phyloP scores from a whole-genome alignment of 2,113 vertebrate genomes.

The Bothrops jararaca region DNA sequence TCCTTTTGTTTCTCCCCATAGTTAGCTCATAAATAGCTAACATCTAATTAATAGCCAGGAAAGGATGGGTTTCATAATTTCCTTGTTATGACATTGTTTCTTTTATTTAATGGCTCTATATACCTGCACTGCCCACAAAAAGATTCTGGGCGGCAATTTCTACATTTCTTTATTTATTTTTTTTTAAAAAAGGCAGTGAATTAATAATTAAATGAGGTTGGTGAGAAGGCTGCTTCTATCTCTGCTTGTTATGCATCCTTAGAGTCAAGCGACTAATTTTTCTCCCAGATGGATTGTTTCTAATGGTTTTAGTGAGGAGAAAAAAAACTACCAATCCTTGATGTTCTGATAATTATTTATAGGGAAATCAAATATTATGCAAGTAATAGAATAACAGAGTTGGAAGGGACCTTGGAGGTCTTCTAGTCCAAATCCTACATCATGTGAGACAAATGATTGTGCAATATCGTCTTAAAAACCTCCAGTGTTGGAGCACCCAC shows the following conservation, averaged over 20 bases:
- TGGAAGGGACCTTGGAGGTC: no score
- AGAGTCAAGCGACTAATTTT: not conserved
- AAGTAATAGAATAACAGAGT: no score
- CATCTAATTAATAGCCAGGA: not conserved
- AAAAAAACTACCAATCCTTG: not conserved
- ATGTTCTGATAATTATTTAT: not conserved
- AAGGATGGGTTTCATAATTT: not conserved
- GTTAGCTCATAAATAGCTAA: not conserved
- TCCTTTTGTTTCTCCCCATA: not conserved
- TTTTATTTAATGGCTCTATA: not conserved
- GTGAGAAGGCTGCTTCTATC: not conserved
- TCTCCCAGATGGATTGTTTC: not conserved
- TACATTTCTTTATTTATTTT: no score
- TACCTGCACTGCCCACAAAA: not conserved
- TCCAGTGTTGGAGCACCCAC: no score
- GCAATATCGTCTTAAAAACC: no score
- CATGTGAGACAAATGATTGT: no score
- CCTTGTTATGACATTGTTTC: no score
- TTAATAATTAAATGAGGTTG: not conserved
- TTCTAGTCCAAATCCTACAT: no score
- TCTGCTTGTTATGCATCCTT: not conserved
- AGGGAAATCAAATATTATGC: not conserved
- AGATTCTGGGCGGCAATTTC: not conserved
- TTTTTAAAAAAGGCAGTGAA: no score
- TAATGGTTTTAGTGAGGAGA: not conserved